Percentiles rank a stretch among this genome's conserved stretches.
phyloP scores from a whole-genome alignment of 2,113 vertebrate species.

The Camelus dromedarius region DNA sequence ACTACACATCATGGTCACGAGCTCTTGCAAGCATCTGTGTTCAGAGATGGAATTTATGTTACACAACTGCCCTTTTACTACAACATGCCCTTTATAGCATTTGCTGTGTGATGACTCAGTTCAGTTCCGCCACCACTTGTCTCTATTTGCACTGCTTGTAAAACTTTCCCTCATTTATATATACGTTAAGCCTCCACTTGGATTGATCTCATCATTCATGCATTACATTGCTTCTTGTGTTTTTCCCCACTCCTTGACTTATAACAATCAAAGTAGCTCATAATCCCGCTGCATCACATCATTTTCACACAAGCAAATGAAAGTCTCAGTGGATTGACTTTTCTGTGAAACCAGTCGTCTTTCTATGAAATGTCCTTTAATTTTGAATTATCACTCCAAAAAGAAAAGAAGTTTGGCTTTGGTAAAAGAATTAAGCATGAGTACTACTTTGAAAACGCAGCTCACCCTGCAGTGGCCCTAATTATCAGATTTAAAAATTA shows the following conservation, averaged over 20 bases:
- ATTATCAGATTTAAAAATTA: constrained; percentile 9
- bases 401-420: not conserved
- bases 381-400: constrained; percentile 1
- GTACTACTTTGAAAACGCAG: not conserved
- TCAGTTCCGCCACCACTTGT: not conserved
- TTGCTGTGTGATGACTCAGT: constrained; percentile 64
- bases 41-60: not conserved
- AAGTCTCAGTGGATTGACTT: not conserved
- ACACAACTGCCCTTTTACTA: not conserved
- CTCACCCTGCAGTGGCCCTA: not conserved
- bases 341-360: not conserved
- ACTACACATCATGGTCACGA: not conserved
- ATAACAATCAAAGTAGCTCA: not conserved
- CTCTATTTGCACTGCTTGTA: not conserved
- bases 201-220: not conserved
- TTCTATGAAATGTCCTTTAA: not conserved
- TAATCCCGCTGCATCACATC: not conserved
- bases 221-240: not conserved
- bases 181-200: not conserved
- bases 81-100: not conserved
- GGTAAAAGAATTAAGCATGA: not conserved
- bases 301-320: constrained; percentile 5
- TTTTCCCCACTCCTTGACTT: not conserved
- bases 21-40: not conserved
- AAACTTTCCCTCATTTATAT: constrained; percentile 22